These are phyloP conservation scores for Elysia crispata DNA, from an alignment of 2,888 invertebrate species.

Conservation along the genomic window DNA sequence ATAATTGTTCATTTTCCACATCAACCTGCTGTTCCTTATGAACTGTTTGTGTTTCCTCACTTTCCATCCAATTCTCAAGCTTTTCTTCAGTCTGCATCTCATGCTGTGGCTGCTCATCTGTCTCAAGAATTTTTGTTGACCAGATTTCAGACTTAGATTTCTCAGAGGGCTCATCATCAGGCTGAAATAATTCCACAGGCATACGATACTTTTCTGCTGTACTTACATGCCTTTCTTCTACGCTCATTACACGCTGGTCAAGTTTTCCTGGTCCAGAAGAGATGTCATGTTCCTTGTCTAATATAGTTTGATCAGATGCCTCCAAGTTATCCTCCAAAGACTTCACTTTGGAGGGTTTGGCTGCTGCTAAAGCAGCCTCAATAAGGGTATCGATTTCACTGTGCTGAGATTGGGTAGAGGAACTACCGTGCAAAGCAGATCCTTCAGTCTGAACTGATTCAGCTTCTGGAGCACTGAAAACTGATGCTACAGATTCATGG, in stretches of 20 bases:
- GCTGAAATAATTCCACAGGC: slow-evolving; percentile 46
- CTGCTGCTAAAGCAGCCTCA: slow-evolving; percentile 43
- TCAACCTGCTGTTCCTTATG: neutral
- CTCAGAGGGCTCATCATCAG: slow-evolving; percentile 47
- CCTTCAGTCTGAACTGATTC: neutral
- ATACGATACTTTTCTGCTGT: slow-evolving; percentile 46
- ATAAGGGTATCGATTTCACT: slow-evolving; percentile 42
- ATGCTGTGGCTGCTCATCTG: too few species aligned
- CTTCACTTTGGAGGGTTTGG: slow-evolving; percentile 23
- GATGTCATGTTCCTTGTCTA: neutral
- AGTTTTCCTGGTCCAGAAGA: neutral
- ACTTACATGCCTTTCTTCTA: slow-evolving; percentile 45
- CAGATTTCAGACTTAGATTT: slow-evolving; percentile 18
- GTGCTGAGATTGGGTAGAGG: neutral
- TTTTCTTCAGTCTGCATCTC: slow-evolving; percentile 2
- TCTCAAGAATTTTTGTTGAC: too few species aligned
- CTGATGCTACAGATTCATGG: neutral
- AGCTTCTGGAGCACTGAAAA: neutral
- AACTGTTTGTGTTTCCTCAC: slow-evolving; percentile 2
- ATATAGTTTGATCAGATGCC: too few species aligned
- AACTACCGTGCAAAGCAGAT: neutral
- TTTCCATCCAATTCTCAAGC: slow-evolving; percentile 16
- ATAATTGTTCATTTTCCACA: neutral
- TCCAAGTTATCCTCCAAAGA: neutral
- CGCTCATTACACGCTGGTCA: slow-evolving; percentile 7